Evolutionary conservation across 2,888 invertebrate genomes (phyloP).

Genomic region (Geophilus truncorum): DNA sequence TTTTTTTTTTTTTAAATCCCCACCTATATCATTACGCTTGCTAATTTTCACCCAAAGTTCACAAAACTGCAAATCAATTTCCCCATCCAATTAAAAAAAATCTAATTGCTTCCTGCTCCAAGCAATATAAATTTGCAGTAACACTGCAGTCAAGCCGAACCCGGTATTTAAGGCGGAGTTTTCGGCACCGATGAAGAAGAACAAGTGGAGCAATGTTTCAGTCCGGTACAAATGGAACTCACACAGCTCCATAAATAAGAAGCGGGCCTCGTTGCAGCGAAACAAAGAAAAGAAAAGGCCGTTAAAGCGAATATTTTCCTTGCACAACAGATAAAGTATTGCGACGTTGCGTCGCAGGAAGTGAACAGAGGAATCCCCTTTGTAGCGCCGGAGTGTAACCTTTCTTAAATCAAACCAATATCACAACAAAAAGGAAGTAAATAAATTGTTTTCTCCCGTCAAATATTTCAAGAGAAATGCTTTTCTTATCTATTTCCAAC

Average conservation of each 20-base stretch:
- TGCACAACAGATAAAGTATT: slow-evolving; percentile 9
- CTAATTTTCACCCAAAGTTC: background rate
- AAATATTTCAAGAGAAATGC: background rate
- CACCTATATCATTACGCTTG: background rate
- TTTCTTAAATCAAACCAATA: slow-evolving; percentile 20
- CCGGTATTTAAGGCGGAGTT: slow-evolving; percentile 8
- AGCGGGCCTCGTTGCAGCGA: background rate
- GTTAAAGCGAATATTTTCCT: background rate
- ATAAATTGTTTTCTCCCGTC: slow-evolving; percentile 7
- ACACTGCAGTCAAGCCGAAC: background rate
- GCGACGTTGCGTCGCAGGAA: background rate
- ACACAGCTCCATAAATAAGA: slow-evolving; percentile 16
- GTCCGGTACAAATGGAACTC: background rate
- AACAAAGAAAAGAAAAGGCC: background rate
- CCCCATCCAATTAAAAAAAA: background rate
- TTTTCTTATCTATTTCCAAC: background rate
- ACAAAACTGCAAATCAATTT: background rate
- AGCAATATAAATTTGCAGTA: background rate
- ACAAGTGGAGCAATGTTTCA: slow-evolving; percentile 20
- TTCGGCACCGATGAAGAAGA: background rate
- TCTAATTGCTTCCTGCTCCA: background rate
- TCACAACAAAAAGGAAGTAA: background rate
- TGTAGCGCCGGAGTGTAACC: background rate
- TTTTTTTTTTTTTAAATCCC: too few relatives aligned
- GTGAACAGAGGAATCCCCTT: background rate